Evolutionary conservation across 2,797 vertebrate species (phyloP).

Genomic region (Sebastes flavidus): DNA sequence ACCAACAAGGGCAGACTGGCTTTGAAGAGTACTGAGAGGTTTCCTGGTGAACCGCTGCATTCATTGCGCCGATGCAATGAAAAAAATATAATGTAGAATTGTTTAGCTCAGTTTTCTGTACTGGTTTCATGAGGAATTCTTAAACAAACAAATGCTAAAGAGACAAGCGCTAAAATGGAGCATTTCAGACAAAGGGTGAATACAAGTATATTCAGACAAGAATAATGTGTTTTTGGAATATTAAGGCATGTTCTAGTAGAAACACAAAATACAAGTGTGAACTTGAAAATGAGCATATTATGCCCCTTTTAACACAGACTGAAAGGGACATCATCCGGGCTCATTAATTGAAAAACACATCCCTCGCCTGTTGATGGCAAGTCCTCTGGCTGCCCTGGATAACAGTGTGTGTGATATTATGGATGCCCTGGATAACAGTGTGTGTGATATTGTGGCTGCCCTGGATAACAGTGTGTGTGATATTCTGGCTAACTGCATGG

Average conservation of each 20-base stretch:
- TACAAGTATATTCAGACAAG: no score
- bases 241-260: no score
- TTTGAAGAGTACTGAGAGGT: neutral
- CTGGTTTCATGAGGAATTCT: no score
- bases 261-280: no score
- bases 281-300: neutral
- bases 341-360: neutral
- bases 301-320: no score
- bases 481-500: constrained; percentile 13
- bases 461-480: neutral
- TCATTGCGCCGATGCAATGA: neutral
- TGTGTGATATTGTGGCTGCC: neutral
- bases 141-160: neutral
- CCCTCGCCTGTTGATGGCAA: neutral
- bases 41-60: neutral
- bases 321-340: neutral
- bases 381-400: constrained; percentile 4
- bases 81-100: neutral
- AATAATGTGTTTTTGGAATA: no score
- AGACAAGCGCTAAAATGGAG: no score
- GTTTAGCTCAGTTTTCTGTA: no score
- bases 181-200: no score
- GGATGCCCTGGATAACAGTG: no score
- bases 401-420: constrained; percentile 13
- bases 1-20: neutral